Conservation (phyloP, 2,888 invertebrate species). For the Branchellion lobata region DNA sequence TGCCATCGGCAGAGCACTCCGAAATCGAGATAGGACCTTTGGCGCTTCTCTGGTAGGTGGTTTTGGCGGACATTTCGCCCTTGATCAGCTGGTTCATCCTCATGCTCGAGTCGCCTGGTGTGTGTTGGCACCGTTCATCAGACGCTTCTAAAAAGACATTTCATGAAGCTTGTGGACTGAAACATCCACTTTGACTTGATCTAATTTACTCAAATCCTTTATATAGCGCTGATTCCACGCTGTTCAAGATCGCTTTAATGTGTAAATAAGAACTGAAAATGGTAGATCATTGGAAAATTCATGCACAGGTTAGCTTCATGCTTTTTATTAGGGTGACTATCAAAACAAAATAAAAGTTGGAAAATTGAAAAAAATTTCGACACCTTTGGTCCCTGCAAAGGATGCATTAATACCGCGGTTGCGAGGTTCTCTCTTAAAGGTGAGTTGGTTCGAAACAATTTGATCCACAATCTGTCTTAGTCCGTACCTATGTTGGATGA, state of each 20-base stretch:
- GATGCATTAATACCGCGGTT: not conserved
- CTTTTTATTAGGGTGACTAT: too few relatives aligned
- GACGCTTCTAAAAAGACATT: too few relatives aligned
- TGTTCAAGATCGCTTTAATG: not conserved
- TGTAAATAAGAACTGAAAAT: too few relatives aligned
- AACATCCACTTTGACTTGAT: too few relatives aligned
- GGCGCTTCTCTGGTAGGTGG: conserved; percentile 65
- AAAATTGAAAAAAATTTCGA: not conserved
- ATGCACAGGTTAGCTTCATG: too few relatives aligned
- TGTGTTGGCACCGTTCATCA: not conserved
- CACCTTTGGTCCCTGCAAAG: not conserved
- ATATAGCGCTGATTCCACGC: not conserved
- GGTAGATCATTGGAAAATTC: too few relatives aligned
- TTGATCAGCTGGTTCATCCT: conserved; percentile 57
- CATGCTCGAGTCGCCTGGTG: conserved; percentile 49
- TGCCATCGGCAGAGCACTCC: conserved; percentile 64
- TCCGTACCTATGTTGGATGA: not conserved
- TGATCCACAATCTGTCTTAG: conserved; percentile 24
- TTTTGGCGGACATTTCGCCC: conserved; percentile 65
- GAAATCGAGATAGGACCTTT: conserved; percentile 64
- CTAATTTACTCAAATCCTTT: too few relatives aligned
- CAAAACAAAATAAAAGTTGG: not conserved
- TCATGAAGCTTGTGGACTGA: too few relatives aligned
- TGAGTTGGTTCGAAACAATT: not conserved
- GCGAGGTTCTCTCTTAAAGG: not conserved